Evolutionary conservation across 2,888 invertebrate genomes (phyloP).

Genomic region (Matsumyia berberina): DNA sequence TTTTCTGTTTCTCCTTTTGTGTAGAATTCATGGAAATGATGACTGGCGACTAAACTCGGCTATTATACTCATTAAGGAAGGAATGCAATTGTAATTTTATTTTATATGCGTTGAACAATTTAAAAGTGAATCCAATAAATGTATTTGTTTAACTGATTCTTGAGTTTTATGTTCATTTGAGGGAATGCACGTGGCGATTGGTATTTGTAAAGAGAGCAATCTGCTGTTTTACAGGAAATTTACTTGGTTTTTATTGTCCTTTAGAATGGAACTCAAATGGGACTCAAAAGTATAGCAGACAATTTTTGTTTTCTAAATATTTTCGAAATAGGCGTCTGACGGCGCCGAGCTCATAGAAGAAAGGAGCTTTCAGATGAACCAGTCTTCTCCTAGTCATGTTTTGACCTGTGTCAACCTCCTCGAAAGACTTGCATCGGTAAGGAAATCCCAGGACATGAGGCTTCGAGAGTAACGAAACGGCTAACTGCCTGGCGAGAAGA

Average conservation of each 20-base stretch:
- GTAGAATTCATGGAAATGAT: conserved; percentile 98
- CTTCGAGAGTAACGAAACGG: no score
- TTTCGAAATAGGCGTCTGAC: no score
- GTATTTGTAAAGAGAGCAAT: conserved; percentile 13
- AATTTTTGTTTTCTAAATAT: no score
- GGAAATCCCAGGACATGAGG: no score
- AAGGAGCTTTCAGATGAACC: no score
- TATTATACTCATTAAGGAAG: conserved; percentile 4
- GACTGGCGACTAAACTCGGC: conserved; percentile 91
- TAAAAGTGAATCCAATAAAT: conserved; percentile 70
- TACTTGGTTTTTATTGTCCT: conserved; percentile 11
- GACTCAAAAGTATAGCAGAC: no score
- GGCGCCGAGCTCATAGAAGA: no score
- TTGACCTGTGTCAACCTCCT: no score
- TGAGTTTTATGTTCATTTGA: conserved; percentile 44
- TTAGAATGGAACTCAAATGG: neutral
- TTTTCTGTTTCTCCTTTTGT: conserved; percentile 85
- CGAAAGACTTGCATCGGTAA: no score
- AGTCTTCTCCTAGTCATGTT: no score
- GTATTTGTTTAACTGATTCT: conserved; percentile 53
- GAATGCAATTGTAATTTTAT: conserved; percentile 61
- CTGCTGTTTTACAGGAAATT: conserved; percentile 3
- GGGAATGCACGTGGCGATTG: no score
- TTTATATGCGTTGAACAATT: conserved; percentile 48
- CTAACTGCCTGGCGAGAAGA: no score